These are phyloP conservation scores for Xanthia icteritia DNA, from an alignment of 2,888 invertebrate species.

Conservation along the genomic window DNA sequence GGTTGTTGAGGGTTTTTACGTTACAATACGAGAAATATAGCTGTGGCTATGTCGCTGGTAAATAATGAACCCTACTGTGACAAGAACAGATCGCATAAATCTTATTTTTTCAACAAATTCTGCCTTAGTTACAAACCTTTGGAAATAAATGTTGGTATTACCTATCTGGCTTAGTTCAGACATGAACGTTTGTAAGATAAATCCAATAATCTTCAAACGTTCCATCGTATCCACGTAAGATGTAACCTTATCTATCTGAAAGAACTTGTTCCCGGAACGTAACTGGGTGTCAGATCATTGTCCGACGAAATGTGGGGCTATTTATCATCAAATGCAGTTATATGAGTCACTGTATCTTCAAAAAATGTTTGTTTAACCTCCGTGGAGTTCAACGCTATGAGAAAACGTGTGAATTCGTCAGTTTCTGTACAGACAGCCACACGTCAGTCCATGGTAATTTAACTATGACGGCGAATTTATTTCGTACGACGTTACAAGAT, in stretches of 20 bases:
- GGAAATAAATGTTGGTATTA: conserved; percentile 16
- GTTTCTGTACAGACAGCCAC: background rate
- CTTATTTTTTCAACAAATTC: background rate
- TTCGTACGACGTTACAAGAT: background rate
- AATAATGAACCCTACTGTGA: background rate
- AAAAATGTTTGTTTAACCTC: conserved; percentile 75
- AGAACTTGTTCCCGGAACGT: conserved; percentile 37
- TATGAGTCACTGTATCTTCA: conserved; percentile 70
- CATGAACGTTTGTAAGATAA: conserved; percentile 26
- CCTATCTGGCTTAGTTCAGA: background rate
- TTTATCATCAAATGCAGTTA: conserved; percentile 60
- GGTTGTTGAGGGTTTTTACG: conserved; percentile 3
- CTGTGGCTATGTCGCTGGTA: background rate
- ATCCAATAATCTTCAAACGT: conserved; percentile 40
- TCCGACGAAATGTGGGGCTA: conserved; percentile 49
- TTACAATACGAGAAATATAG: background rate
- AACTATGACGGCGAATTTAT: conserved; percentile 4
- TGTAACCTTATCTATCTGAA: conserved; percentile 29
- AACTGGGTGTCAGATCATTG: conserved; percentile 42
- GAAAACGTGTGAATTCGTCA: conserved; percentile 63
- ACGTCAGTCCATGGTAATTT: background rate
- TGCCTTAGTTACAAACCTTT: background rate
- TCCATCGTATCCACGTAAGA: conserved; percentile 17
- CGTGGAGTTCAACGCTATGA: conserved; percentile 75
- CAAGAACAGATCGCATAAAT: background rate